Percentiles rank a stretch among this genome's conserved stretches.
Conservation (phyloP, 92 coral and sea anemone genomes). For the Pocillopora grandis region DNA sequence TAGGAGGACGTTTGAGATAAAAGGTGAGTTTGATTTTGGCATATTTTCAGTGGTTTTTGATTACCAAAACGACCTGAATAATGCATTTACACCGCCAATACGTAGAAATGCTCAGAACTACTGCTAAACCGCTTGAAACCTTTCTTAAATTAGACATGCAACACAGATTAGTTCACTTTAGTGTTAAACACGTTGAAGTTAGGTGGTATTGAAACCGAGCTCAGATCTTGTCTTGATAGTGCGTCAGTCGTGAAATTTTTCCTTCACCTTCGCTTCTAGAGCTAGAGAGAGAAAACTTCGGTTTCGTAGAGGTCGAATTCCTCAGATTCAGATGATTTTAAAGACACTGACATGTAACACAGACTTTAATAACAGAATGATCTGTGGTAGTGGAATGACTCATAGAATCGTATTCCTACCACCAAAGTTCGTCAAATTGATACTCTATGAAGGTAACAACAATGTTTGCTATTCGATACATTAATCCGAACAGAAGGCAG, state of each 20-base stretch:
- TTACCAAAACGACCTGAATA: not conserved
- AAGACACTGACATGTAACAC: not conserved
- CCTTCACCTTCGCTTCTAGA: not conserved
- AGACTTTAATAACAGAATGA: not conserved
- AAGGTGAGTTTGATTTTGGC: conserved; percentile 1
- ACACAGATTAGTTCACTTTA: not conserved
- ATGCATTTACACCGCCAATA: not conserved
- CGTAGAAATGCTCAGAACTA: not conserved
- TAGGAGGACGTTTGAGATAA: not conserved
- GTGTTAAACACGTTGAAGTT: not conserved
- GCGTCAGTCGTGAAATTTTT: not conserved
- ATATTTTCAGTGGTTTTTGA: not conserved
- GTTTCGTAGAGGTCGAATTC: not conserved
- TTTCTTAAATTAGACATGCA: not conserved
- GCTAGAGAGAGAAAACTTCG: not conserved
- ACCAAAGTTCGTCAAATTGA: not conserved
- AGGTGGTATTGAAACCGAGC: not conserved
- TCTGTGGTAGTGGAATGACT: conserved; percentile 2
- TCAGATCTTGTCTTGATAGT: not conserved
- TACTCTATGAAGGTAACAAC: not conserved
- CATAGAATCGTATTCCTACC: conserved; percentile 4
- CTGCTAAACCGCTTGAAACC: too few relatives aligned
- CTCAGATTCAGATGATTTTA: conserved; percentile 19
- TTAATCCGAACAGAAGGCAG: too few relatives aligned
- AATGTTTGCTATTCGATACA: not conserved